Conservation (phyloP, 2,888 invertebrate species). For the Ophion slaviceki region DNA sequence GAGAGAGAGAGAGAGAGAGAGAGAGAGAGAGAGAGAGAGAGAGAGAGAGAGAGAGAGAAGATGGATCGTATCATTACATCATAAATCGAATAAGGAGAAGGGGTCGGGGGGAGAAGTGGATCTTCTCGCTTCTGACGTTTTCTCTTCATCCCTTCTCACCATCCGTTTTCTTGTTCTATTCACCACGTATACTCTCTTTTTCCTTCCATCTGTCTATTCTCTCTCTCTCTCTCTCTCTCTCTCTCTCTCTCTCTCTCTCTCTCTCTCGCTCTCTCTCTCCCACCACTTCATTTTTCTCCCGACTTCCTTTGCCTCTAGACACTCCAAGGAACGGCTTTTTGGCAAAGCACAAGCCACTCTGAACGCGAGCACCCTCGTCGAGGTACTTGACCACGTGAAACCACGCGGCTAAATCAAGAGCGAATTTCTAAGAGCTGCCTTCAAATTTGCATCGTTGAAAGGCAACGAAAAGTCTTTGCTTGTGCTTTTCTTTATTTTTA, state of each 20-base stretch:
- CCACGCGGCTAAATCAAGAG: background rate
- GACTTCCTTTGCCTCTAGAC: constrained; percentile 1
- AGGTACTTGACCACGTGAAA: background rate
- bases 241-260: no score
- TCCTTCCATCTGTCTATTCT: background rate
- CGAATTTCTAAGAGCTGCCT: background rate
- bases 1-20: background rate
- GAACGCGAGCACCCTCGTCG: background rate
- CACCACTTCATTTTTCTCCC: constrained; percentile 16
- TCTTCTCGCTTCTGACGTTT: constrained; percentile 43
- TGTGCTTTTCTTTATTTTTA: background rate
- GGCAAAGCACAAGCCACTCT: background rate
- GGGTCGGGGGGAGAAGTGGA: constrained; percentile 27
- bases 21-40: constrained; percentile 80
- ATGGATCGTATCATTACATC: constrained; percentile 72
- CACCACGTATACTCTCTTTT: background rate
- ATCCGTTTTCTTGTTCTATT: constrained; percentile 26
- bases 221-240: no score
- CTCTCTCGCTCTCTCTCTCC: background rate
- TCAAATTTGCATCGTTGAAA: background rate
- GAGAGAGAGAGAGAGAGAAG: constrained; percentile 78
- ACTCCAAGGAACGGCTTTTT: background rate
- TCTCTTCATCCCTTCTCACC: constrained; percentile 28
- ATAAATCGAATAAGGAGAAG: constrained; percentile 58
- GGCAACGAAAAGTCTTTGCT: background rate